Conservation (phyloP, 2,113 vertebrate species). For the Antennarius striatus region DNA sequence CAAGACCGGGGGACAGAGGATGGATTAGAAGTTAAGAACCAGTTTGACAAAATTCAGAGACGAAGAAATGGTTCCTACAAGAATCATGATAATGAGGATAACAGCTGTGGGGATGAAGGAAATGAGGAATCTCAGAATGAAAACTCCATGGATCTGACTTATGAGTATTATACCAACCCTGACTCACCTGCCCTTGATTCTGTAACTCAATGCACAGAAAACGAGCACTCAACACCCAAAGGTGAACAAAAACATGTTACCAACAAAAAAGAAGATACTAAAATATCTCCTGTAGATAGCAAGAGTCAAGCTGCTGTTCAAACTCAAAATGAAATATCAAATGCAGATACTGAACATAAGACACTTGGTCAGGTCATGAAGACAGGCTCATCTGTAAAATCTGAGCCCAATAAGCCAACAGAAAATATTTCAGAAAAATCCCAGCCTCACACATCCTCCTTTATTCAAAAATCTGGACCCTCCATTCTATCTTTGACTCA, state of each 20-base stretch:
- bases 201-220: slow-evolving; percentile 80
- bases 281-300: slow-evolving; percentile 12
- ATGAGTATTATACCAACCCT: slow-evolving; percentile 82
- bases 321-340: slow-evolving; percentile 34
- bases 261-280: slow-evolving; percentile 53
- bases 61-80: slow-evolving; percentile 90
- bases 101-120: slow-evolving; percentile 78
- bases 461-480: slow-evolving; percentile 76
- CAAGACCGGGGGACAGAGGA: slow-evolving; percentile 93
- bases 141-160: slow-evolving; percentile 89
- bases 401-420: slow-evolving; percentile 56
- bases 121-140: slow-evolving; percentile 91
- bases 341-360: slow-evolving; percentile 28
- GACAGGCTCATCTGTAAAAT: slow-evolving; percentile 20
- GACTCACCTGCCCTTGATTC: slow-evolving; percentile 80
- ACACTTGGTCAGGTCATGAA: slow-evolving; percentile 30
- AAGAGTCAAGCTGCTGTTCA: slow-evolving; percentile 28
- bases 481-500: slow-evolving; percentile 74
- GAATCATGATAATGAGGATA: slow-evolving; percentile 90
- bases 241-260: slow-evolving; percentile 37
- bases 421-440: slow-evolving; percentile 79
- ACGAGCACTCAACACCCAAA: slow-evolving; percentile 39
- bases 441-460: slow-evolving; percentile 71
- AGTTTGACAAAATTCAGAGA: slow-evolving; percentile 86
- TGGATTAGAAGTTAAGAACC: slow-evolving; percentile 81